Evolutionary conservation across 2,113 vertebrate genomes (phyloP), one percentile per base, ranked within the genome.

Genomic region (Misgurnus anguillicaudatus): DNA sequence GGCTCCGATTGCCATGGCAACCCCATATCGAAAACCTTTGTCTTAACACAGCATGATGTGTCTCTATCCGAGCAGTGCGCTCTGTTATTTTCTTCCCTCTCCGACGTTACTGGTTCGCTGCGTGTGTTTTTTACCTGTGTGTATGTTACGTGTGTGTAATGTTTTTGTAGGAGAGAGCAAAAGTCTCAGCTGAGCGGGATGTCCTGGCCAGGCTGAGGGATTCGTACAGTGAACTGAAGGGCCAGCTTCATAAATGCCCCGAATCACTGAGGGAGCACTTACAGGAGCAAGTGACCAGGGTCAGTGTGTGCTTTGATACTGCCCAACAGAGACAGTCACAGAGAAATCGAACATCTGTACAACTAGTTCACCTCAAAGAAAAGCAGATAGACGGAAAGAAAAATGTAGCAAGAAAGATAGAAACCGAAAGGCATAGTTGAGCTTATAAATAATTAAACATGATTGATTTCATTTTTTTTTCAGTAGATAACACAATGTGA

Each of bases 221-320:
- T 81, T 94, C 95, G 87, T 95, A 94, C 94, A 93, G 92, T 93
- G 96, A 98, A 92, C 94, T 95, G 94, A 95, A 94, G 95, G 95
- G 90, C 91, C 96, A 97, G 93, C 94, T 98, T 93, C 94, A 94
- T 95, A 97, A 95, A 93, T 98, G 97, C 94, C 96, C 96, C 68
- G 96, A 98, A 92, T 95, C 96, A 91, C 90, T 96, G 94, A 95
- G 93, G 94, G 96, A 96, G 93, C 96, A 96, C 93, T 94, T 98
- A 91, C 95, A 94, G 93, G 95, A 97, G 89, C 96, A 95, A 94
- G 94, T 97, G 91, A 93, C 92, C 94, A 97, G 96, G 98, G 98
- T 99, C 95, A 98, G 97, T 99, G 73, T 61, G 60, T 57, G 51
- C 70, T 45, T 65, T 75, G 31, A 78, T 39, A 53, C 74, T 58